phyloP scores from a whole-genome alignment of 1,140 invertebrate species.

The Sycophila sp. region DNA sequence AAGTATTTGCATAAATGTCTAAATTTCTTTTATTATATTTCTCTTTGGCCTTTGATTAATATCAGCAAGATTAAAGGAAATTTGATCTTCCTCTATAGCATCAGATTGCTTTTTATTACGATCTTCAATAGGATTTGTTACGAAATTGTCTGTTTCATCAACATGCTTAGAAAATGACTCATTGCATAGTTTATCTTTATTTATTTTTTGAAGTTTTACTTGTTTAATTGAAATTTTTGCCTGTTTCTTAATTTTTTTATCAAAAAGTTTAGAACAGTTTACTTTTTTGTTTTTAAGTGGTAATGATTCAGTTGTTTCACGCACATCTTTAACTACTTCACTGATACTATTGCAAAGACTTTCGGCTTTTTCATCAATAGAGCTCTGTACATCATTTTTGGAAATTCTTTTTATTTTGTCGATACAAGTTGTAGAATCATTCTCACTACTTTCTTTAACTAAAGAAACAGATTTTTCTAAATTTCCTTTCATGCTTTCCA shows the following conservation, averaged over 20 bases:
- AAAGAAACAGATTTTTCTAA: too few relatives aligned
- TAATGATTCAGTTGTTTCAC: neutral
- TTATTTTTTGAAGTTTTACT: neutral
- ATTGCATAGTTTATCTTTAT: neutral
- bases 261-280: neutral
- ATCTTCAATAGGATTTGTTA: neutral
- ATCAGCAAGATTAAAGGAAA: neutral
- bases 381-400: too few relatives aligned
- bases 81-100: neutral
- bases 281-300: neutral
- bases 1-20: too few relatives aligned
- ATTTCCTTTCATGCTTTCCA: too few relatives aligned
- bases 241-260: neutral
- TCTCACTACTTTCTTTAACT: constrained; percentile 11
- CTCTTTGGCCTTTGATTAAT: constrained; percentile 12
- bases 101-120: neutral
- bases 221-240: neutral
- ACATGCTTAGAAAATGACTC: too few relatives aligned
- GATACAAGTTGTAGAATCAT: constrained; percentile 13
- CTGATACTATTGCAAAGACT: neutral
- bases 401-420: too few relatives aligned
- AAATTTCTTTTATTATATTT: too few relatives aligned
- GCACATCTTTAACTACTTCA: neutral
- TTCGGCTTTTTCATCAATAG: neutral
- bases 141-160: too few relatives aligned